Percentiles rank a stretch among this genome's conserved stretches.
Evolutionary conservation across 2,797 vertebrate genomes (phyloP).

Genomic region (Danio aesculapii): DNA sequence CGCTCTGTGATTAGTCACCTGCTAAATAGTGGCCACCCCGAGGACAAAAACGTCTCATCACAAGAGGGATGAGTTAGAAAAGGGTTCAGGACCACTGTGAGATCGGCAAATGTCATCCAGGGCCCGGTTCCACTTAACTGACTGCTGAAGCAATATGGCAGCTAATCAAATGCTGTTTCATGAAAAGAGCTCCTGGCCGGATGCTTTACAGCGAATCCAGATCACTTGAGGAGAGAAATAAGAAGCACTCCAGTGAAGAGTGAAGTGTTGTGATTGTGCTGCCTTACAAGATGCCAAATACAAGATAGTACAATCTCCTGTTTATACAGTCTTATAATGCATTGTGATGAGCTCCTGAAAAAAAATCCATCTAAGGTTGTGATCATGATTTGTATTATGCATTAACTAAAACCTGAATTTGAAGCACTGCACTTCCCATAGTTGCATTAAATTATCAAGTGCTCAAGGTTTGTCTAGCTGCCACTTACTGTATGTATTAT

Average conservation of each 20-base stretch:
- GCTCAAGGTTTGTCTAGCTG: no score
- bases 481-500: no score
- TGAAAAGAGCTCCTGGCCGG: constrained; percentile 11
- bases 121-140: constrained; percentile 16
- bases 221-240: constrained; percentile 6
- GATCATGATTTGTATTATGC: not conserved
- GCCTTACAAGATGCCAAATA: not conserved
- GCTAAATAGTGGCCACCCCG: constrained; percentile 30
- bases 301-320: not conserved
- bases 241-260: not conserved
- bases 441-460: no score
- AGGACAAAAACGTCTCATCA: constrained; percentile 23
- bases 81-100: constrained; percentile 16
- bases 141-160: constrained; percentile 7
- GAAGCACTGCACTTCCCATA: not conserved
- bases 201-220: not conserved
- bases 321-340: not conserved
- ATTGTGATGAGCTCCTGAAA: not conserved
- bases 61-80: constrained; percentile 19
- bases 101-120: not conserved
- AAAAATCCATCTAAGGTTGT: not conserved
- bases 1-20: constrained; percentile 31
- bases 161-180: constrained; percentile 39
- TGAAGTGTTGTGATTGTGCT: constrained; percentile 14
- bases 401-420: not conserved